Evolutionary conservation across 2,797 vertebrate genomes (phyloP).

Genomic region (Amniataba percoides): DNA sequence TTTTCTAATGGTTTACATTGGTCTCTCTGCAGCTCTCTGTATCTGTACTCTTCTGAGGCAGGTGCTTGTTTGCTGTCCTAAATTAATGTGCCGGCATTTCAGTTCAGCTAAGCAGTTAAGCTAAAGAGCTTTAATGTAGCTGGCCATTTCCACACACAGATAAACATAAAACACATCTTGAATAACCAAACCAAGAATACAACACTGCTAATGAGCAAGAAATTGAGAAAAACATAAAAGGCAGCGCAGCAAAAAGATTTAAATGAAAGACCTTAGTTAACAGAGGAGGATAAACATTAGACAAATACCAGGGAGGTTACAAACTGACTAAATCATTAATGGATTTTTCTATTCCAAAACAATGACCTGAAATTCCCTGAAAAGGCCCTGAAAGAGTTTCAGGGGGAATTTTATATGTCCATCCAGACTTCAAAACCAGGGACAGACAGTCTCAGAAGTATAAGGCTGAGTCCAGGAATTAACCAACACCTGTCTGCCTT

Average conservation of each 20-base stretch:
- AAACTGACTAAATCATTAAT: background rate
- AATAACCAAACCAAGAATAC: conserved; percentile 10
- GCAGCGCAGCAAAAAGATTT: conserved; percentile 2
- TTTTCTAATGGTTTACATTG: background rate
- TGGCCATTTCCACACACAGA: conserved; percentile 1
- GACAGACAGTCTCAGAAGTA: background rate
- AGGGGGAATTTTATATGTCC: background rate
- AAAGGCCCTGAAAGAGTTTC: background rate
- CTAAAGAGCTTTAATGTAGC: conserved; percentile 9
- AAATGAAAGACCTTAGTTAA: background rate
- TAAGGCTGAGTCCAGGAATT: background rate
- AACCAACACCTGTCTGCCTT: background rate
- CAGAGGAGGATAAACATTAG: background rate
- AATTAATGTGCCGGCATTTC: background rate
- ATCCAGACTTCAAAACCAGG: background rate
- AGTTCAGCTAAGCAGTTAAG: background rate
- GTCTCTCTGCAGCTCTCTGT: background rate
- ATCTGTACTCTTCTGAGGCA: background rate
- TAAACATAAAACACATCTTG: conserved; percentile 20
- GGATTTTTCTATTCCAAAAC: conserved; percentile 7
- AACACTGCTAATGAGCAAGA: conserved; percentile 23
- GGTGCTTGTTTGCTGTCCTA: background rate
- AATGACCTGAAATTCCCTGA: background rate
- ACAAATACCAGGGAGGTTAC: background rate
- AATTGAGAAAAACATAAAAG: conserved; percentile 17